Evolutionary conservation across 2,797 vertebrate genomes (phyloP).

Genomic region (Phoeniculus purpureus): DNA sequence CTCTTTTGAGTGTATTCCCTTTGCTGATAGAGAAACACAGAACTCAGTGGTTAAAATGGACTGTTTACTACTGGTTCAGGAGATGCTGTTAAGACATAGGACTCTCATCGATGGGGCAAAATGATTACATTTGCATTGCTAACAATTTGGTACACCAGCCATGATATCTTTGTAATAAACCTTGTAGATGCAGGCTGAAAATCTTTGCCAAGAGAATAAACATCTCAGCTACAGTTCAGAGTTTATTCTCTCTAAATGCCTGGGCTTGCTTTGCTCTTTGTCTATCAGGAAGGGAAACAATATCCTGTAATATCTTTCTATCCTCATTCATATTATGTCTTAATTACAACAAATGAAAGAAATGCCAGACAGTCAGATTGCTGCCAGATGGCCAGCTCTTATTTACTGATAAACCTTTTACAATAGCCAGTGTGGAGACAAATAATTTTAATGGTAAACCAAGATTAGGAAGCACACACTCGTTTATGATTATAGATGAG

Average conservation of each 20-base stretch:
- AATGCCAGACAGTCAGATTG: conserved; percentile 74
- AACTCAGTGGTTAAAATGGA: background rate
- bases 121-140: conserved; percentile 40
- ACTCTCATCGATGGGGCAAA: conserved; percentile 39
- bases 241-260: conserved; percentile 76
- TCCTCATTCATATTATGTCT: conserved; percentile 75
- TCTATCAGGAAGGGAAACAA: conserved; percentile 76
- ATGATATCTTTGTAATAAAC: conserved; percentile 60
- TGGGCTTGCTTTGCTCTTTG: conserved; percentile 72
- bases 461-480: conserved; percentile 39
- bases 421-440: conserved; percentile 67
- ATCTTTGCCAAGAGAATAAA: conserved; percentile 72
- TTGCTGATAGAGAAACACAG: background rate
- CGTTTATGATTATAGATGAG: conserved; percentile 23
- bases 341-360: conserved; percentile 76
- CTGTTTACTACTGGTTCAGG: conserved; percentile 22
- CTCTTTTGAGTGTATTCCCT: conserved; percentile 11
- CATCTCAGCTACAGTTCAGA: conserved; percentile 74
- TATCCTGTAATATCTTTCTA: conserved; percentile 77
- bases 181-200: conserved; percentile 67
- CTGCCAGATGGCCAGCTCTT: conserved; percentile 76
- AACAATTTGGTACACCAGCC: conserved; percentile 55
- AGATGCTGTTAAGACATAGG: conserved; percentile 26
- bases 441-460: conserved; percentile 58
- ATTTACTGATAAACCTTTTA: conserved; percentile 78